These are phyloP conservation scores for Drosophila vallismaia DNA, from an alignment of 2,888 invertebrate species.

Conservation along the genomic window DNA sequence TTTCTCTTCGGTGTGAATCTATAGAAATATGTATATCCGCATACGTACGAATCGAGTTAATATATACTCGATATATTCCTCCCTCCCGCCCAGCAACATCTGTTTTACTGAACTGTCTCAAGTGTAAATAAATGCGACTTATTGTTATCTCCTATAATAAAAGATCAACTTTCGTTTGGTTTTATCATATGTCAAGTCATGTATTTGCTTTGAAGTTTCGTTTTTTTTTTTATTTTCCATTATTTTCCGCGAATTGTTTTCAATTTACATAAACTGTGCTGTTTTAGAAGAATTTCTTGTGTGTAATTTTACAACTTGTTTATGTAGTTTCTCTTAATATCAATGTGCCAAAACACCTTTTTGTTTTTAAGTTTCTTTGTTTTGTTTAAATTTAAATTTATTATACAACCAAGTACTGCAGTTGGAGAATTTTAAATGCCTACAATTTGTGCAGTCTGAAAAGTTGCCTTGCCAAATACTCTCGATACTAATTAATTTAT, in stretches of 20 bases:
- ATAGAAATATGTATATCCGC: conserved; percentile 21
- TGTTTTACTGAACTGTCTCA: conserved; percentile 48
- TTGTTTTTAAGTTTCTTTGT: conserved; percentile 15
- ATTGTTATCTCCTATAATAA: conserved; percentile 55
- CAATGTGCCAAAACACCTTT: conserved; percentile 24
- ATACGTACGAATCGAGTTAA: conserved; percentile 19
- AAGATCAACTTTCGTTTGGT: conserved; percentile 21
- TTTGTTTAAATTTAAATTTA: conserved; percentile 26
- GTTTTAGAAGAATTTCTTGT: conserved; percentile 38
- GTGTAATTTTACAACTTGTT: conserved; percentile 47
- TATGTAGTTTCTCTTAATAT: conserved; percentile 26
- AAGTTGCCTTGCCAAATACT: conserved; percentile 60
- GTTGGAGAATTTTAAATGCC: conserved; percentile 59
- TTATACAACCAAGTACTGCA: conserved; percentile 48
- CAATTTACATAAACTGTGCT: conserved; percentile 68
- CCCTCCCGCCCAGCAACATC: conserved; percentile 17
- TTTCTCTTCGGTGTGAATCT: conserved; percentile 31
- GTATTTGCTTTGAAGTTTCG: conserved; percentile 44
- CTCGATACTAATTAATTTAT: conserved; percentile 36
- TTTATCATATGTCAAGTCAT: conserved; percentile 62
- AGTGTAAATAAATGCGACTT: conserved; percentile 68
- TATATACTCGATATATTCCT: conserved; percentile 18
- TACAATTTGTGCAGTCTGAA: conserved; percentile 77
- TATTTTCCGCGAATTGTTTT: conserved; percentile 35
- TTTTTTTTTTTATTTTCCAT: background rate